These are phyloP conservation scores for Caenorhabditis becei DNA, from an alignment of 2,888 invertebrate genomes.

Conservation along the genomic window DNA sequence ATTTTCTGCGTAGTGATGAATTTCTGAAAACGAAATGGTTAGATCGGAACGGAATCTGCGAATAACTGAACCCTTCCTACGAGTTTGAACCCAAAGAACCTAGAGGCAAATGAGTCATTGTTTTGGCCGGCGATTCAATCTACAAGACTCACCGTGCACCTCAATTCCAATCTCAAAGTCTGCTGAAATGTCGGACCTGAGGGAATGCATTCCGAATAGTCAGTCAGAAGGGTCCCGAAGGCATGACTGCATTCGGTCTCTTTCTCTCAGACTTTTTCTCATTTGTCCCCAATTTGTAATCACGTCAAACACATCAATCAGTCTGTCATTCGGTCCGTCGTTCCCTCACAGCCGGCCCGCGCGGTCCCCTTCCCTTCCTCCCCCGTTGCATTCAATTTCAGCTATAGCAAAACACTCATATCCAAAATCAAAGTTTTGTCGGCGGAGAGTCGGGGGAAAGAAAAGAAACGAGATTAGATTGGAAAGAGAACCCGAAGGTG, in stretches of 20 bases:
- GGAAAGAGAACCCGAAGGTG: neutral
- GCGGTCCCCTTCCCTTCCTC: neutral
- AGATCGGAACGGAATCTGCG: neutral
- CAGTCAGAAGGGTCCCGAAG: constrained; percentile 2
- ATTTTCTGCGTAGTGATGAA: constrained; percentile 69
- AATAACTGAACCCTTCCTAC: constrained; percentile 1
- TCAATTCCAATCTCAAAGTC: constrained; percentile 24
- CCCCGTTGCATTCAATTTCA: neutral
- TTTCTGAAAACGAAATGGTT: constrained; percentile 60
- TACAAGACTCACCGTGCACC: constrained; percentile 32
- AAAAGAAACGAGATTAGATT: constrained; percentile 9
- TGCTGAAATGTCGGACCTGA: constrained; percentile 12
- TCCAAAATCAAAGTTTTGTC: constrained; percentile 5
- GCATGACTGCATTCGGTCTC: neutral
- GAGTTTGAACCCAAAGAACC: constrained; percentile 3
- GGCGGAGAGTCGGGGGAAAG: neutral
- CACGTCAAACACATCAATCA: constrained; percentile 56
- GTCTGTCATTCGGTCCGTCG: constrained; percentile 31
- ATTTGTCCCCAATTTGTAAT: constrained; percentile 23
- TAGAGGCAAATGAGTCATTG: constrained; percentile 18
- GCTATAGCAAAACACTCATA: constrained; percentile 19
- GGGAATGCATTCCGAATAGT: constrained; percentile 3
- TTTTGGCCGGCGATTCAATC: neutral
- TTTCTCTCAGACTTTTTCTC: neutral
- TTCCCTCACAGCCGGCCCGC: neutral